Conservation (phyloP, 1,140 invertebrate species). For the Drosophila kepulauana region DNA sequence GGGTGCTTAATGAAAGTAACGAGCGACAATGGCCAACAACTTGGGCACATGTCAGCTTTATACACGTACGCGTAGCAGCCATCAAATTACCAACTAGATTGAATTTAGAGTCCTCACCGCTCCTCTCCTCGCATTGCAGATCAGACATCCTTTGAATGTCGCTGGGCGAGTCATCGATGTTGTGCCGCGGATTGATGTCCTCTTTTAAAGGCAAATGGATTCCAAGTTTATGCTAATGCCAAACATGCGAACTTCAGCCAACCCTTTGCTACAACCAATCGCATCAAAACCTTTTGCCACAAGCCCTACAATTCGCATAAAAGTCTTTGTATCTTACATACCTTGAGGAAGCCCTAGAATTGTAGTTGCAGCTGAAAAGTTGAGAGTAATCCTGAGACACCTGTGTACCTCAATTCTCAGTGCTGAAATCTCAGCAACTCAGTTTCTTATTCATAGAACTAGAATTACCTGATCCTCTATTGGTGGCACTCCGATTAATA, state of each 20-base stretch:
- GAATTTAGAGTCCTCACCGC: constrained; percentile 6
- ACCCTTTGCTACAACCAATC: too few species aligned
- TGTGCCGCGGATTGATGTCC: constrained; percentile 37
- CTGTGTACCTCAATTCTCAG: background rate
- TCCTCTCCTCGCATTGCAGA: constrained; percentile 6
- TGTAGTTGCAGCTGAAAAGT: background rate
- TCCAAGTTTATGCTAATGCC: constrained; percentile 52
- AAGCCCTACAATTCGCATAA: background rate
- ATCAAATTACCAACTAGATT: constrained; percentile 46
- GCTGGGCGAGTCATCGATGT: background rate
- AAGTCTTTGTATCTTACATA: background rate
- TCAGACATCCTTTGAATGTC: constrained; percentile 39
- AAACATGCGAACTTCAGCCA: background rate
- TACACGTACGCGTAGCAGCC: constrained; percentile 28
- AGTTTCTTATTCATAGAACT: too few species aligned
- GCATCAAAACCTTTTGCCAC: background rate
- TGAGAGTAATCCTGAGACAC: constrained; percentile 2
- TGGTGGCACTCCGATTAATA: too few species aligned
- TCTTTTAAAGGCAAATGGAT: constrained; percentile 39
- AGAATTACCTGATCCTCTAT: too few species aligned
- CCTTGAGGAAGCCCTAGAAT: background rate
- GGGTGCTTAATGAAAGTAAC: constrained; percentile 76
- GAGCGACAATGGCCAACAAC: constrained; percentile 59
- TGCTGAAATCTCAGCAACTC: background rate
- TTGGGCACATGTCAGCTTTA: constrained; percentile 32